phyloP scores from a whole-genome alignment of 2,797 vertebrate species.

The Argya squamiceps region DNA sequence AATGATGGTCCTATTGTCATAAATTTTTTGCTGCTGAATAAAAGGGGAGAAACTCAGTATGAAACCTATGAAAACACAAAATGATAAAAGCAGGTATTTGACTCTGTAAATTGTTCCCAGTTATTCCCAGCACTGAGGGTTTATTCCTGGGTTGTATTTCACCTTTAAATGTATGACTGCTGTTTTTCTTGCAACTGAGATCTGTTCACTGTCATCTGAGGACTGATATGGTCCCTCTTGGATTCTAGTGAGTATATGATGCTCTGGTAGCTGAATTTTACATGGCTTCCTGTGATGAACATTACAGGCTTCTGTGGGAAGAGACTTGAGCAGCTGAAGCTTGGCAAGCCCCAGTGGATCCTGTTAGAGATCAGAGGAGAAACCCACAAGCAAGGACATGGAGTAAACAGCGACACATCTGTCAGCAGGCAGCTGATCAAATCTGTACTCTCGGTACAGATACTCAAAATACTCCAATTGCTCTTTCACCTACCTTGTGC shows the following conservation, averaged over 20 bases:
- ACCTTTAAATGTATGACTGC: background rate
- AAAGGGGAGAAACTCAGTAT: background rate
- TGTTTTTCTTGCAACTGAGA: constrained; percentile 18
- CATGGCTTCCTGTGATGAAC: background rate
- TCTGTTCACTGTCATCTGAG: background rate
- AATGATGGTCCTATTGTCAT: constrained; percentile 16
- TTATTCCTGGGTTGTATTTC: constrained; percentile 4
- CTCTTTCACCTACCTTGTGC: background rate
- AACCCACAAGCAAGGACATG: constrained; percentile 40
- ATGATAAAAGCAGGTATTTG: constrained; percentile 14
- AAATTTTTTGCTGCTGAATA: constrained; percentile 28
- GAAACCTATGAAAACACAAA: constrained; percentile 17
- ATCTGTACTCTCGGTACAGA: background rate
- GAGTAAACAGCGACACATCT: constrained; percentile 38
- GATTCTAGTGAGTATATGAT: background rate
- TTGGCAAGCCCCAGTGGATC: constrained; percentile 37
- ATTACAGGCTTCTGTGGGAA: constrained; percentile 22
- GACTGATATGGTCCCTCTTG: background rate
- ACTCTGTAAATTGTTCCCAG: background rate
- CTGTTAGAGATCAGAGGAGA: constrained; percentile 32
- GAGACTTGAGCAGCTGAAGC: constrained; percentile 9
- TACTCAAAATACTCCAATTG: background rate
- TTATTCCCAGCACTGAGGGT: background rate
- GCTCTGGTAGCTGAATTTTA: constrained; percentile 34
- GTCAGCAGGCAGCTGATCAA: constrained; percentile 45